Conservation (phyloP, 1,140 invertebrate genomes). For the Pteromalus puparum region DNA sequence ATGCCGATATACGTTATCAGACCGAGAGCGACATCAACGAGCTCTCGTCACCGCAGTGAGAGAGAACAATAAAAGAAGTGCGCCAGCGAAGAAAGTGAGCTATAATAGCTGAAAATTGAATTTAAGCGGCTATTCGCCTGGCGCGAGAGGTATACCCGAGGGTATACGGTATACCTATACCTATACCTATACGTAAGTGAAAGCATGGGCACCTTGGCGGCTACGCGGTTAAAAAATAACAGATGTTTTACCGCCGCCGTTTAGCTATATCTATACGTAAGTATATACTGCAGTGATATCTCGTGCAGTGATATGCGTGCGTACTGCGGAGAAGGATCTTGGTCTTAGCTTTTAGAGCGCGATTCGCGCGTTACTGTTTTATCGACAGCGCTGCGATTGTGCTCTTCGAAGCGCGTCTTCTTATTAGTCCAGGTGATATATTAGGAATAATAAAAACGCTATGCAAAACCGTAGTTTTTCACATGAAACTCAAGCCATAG, state of each 20-base stretch:
- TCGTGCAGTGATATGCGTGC: too few relatives aligned
- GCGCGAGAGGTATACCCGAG: not conserved
- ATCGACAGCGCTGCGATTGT: too few relatives aligned
- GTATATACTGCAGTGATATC: too few relatives aligned
- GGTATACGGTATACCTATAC: too few relatives aligned
- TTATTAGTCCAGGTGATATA: not conserved
- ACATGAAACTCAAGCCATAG: too few relatives aligned
- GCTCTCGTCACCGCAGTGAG: not conserved
- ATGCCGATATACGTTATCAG: too few relatives aligned
- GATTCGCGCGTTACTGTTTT: too few relatives aligned
- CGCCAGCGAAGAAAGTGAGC: constrained; percentile 4
- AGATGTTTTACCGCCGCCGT: not conserved
- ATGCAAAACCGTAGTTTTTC: too few relatives aligned
- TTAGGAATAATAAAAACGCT: not conserved
- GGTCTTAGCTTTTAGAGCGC: too few relatives aligned
- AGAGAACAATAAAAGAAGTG: not conserved
- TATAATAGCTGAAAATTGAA: constrained; percentile 25
- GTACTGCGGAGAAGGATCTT: too few relatives aligned
- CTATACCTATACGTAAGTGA: constrained; percentile 23
- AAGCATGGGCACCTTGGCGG: not conserved
- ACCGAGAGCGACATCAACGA: not conserved
- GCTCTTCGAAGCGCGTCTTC: not conserved
- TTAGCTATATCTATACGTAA: too few relatives aligned
- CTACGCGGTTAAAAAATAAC: not conserved
- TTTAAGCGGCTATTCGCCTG: not conserved